Base-by-base conservation (phyloP, 2,797 vertebrate genomes). In the Mycteria americana region DNA sequence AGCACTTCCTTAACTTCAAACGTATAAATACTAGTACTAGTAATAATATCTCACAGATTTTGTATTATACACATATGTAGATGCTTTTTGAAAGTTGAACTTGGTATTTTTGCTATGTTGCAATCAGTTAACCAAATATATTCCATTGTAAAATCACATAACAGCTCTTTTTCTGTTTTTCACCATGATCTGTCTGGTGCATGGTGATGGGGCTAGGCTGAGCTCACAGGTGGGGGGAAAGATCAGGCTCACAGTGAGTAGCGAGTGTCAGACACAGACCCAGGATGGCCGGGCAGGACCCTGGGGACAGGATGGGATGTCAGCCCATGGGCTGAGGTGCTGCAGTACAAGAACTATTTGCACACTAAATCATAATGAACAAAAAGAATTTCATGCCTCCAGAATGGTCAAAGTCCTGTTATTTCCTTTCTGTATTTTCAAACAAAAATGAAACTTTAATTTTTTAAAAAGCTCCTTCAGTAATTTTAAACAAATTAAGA, bases 321-420 rank as follows among this genome's bases (percentile, higher is more conserved):
- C 53, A 67, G 33, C 7, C 7, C 9, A 12, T 12, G 13, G 6
- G 15, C 57, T 45, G 70, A 60, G 25, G 23, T 21, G 8, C 6
- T 76, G 25, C 2, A 1, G 7, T 35, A 53, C 3, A 50, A 23
- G 18, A 85, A 43, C 3, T n/a, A 31, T 30, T 89, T 87, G 7
- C 16, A 43, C 6, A 35, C 0, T 35, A 18, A 73, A 12, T 41
- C 28, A 68, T 41, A 50, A 78, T 13, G 25, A 77, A 59, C 5
- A 6, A 35, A 88, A 96, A n/a, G 4, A 30, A 48, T 53, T 72
- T 48, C 8, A 30, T 84, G 12, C 10, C 9, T 86, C 18, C 6
- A 46, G 43, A 60, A 48, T 8, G 6, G 9, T 4, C 3, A 48
- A 82, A 76, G 10, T 19, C 19, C 51, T 0, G 0, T 69, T 37